phyloP scores from a whole-genome alignment of 2,888 invertebrate species.

The Aphidius colemani region DNA sequence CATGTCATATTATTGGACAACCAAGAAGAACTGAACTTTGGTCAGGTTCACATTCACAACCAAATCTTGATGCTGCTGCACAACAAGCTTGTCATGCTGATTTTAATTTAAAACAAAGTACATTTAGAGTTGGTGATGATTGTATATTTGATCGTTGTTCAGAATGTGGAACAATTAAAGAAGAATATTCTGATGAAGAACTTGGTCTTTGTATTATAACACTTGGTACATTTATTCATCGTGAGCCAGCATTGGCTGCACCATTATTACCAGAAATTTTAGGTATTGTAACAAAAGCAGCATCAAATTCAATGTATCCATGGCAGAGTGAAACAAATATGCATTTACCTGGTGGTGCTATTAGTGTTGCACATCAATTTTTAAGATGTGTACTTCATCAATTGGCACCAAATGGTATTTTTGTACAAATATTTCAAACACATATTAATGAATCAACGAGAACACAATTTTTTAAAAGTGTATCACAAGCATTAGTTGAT shows the following conservation, averaged over 20 bases:
- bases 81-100: constrained; percentile 64
- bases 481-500: constrained; percentile 90
- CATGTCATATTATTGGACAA: constrained; percentile 62
- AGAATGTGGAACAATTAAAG: constrained; percentile 86
- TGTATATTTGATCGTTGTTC: constrained; percentile 78
- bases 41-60: constrained; percentile 51
- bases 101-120: constrained; percentile 66
- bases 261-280: constrained; percentile 90
- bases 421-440: constrained; percentile 92
- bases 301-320: constrained; percentile 78
- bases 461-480: constrained; percentile 89
- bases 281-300: constrained; percentile 82
- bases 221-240: constrained; percentile 92
- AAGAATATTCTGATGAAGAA: constrained; percentile 97
- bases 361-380: constrained; percentile 96
- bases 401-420: constrained; percentile 94
- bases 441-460: constrained; percentile 78
- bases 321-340: constrained; percentile 89
- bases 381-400: constrained; percentile 95
- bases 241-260: constrained; percentile 94
- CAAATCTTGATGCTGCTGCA: constrained; percentile 52
- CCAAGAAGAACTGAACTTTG: constrained; percentile 50
- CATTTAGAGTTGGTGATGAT: constrained; percentile 72
- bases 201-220: constrained; percentile 91
- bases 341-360: constrained; percentile 91